Base-by-base conservation (phyloP, 2,797 vertebrate genomes). In the Diplodus sargus region DNA sequence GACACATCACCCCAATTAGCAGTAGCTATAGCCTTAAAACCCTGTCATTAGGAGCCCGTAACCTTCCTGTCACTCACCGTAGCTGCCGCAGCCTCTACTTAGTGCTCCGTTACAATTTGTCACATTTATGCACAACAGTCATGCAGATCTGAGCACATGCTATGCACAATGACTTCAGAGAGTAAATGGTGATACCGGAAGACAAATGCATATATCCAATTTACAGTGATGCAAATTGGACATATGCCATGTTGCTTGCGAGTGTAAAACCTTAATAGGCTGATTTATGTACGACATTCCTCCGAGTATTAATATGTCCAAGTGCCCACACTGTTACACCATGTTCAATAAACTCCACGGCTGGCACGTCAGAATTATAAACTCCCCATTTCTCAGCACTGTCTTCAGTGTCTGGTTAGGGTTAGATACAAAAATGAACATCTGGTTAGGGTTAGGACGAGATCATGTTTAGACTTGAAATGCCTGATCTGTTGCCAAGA, bases 1-100 rank as follows among this genome's bases (percentile, higher is more conserved):
- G 88, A 89, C 90, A 91, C 86, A 85, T 94, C 91, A 92, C 93
- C 91, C 90, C 92, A 94, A 94, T 94, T 94, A 93, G 92, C 85
- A 48, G 87, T 54, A 85, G 84, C 90, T 85, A 75, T 84, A 74
- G 90, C 89, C 90, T 90, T 92, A 88, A 93, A 92, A 90, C 87
- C 86, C 87, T 85, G 80, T 93, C 91, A 94, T 92, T 93, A 89
- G 74, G 80, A 85, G 73, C 85, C 82, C 73, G 83, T 90, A 93
- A 93, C 92, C 92, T 90, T 76, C 80, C 87, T 90, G 90, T 94
- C 92, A 93, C 73, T 92, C 91, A 90, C 4, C 62, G 9, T 6
- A 42, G 79, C 84, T 57, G 75, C 79, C 43, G 74, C 57, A 62
- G 77, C 73, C 61, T 68, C 74, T 81, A 73, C 80, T 89, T 82